These are phyloP conservation scores for Leptothorax acervorum DNA, from an alignment of 2,888 invertebrate genomes.

Conservation along the genomic window DNA sequence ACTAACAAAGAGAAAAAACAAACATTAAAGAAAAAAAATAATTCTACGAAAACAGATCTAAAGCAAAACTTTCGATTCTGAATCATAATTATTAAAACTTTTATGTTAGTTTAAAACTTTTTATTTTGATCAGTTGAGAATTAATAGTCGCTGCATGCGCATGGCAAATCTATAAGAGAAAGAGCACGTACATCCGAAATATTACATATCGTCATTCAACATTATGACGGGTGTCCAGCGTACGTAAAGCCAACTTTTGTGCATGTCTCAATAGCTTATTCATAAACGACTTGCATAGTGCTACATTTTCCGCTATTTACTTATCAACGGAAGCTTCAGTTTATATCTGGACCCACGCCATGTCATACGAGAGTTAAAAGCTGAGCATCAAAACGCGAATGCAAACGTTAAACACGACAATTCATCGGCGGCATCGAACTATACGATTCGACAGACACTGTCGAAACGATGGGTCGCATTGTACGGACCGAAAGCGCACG, in stretches of 20 bases:
- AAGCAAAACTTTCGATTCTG: background rate
- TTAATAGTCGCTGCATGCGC: background rate
- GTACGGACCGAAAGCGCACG: slow-evolving; percentile 15
- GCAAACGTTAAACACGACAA: slow-evolving; percentile 27
- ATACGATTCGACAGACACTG: slow-evolving; percentile 20
- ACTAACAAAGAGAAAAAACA: background rate
- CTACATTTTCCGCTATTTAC: slow-evolving; percentile 36
- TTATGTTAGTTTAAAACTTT: background rate
- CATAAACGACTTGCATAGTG: slow-evolving; percentile 24
- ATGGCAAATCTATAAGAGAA: background rate
- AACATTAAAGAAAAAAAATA: background rate
- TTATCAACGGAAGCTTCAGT: slow-evolving; percentile 44
- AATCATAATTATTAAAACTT: background rate
- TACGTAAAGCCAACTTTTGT: slow-evolving; percentile 33
- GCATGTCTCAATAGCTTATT: slow-evolving; percentile 45
- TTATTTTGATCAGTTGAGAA: background rate
- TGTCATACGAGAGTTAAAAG: slow-evolving; percentile 16
- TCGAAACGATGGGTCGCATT: slow-evolving; percentile 5
- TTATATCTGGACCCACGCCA: slow-evolving; percentile 17
- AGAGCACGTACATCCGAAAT: background rate
- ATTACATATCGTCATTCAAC: slow-evolving; percentile 15
- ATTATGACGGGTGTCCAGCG: background rate
- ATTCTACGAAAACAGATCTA: background rate
- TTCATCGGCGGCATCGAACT: slow-evolving; percentile 38
- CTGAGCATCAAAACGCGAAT: slow-evolving; percentile 10